Conservation (phyloP, 2,797 vertebrate genomes). For the Toxotes lorentzi region DNA sequence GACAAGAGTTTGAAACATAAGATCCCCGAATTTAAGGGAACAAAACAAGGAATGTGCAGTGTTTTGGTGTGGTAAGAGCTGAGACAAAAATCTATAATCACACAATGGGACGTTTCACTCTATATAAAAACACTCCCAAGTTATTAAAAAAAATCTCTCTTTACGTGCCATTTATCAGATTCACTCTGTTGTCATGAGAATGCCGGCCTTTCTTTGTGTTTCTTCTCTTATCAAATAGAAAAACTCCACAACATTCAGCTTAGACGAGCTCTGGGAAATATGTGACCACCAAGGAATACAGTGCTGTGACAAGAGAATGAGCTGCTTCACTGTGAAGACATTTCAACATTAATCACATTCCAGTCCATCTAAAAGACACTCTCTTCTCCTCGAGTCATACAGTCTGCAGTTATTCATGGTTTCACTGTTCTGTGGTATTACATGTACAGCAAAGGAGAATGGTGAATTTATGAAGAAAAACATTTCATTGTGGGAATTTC, state of each 20-base stretch:
- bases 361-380: background rate
- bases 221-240: constrained; percentile 2
- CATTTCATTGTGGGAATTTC: background rate
- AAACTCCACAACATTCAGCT: constrained; percentile 3
- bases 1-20: background rate
- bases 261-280: background rate
- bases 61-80: background rate
- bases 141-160: background rate
- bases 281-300: background rate
- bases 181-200: constrained; percentile 9
- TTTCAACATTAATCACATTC: background rate
- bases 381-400: background rate
- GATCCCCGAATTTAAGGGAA: background rate
- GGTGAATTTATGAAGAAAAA: background rate
- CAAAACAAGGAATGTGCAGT: background rate
- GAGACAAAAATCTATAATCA: background rate
- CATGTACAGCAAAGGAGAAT: background rate
- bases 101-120: background rate
- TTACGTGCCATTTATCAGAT: background rate
- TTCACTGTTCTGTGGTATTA: constrained; percentile 4
- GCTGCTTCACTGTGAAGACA: background rate
- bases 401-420: background rate
- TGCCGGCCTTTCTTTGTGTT: background rate
- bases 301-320: background rate
- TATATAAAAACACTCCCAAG: background rate